A percentile compares a stretch with the other conserved stretches of the same genome.
Conservation (phyloP, 2,888 invertebrate genomes). For the Nomada ruficornis region DNA sequence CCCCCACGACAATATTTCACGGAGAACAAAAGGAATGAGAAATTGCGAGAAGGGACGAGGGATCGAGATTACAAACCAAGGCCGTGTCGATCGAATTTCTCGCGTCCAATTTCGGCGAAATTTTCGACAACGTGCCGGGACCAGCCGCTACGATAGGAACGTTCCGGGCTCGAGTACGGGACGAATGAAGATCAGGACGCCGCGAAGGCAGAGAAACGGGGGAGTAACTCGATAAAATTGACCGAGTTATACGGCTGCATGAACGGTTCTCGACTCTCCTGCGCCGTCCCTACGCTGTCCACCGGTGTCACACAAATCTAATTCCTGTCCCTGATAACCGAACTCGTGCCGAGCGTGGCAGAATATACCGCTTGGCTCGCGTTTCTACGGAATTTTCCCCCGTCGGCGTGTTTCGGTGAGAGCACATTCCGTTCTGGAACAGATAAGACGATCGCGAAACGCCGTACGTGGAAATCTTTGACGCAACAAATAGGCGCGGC, state of each 20-base stretch:
- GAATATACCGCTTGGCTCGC: slow-evolving; percentile 61
- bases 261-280: slow-evolving; percentile 29
- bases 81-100: not conserved
- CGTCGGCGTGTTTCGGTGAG: slow-evolving; percentile 26
- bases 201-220: slow-evolving; percentile 59
- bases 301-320: slow-evolving; percentile 69
- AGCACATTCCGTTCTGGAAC: not conserved
- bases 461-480: slow-evolving; percentile 37
- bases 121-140: not conserved
- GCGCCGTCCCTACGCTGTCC: slow-evolving; percentile 53
- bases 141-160: slow-evolving; percentile 17
- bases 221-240: slow-evolving; percentile 72
- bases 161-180: slow-evolving; percentile 27
- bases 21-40: not conserved
- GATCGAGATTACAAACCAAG: not conserved
- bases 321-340: slow-evolving; percentile 68
- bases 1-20: not conserved
- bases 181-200: slow-evolving; percentile 57
- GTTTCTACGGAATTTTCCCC: slow-evolving; percentile 46
- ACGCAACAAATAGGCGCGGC: slow-evolving; percentile 46
- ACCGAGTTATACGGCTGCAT: slow-evolving; percentile 66
- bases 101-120: slow-evolving; percentile 1
- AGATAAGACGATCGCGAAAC: slow-evolving; percentile 27
- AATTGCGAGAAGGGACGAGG: too few relatives aligned
- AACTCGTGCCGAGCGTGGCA: slow-evolving; percentile 53